Base-by-base conservation (phyloP, 2,888 invertebrate species). In the Cephus sareptanus region DNA sequence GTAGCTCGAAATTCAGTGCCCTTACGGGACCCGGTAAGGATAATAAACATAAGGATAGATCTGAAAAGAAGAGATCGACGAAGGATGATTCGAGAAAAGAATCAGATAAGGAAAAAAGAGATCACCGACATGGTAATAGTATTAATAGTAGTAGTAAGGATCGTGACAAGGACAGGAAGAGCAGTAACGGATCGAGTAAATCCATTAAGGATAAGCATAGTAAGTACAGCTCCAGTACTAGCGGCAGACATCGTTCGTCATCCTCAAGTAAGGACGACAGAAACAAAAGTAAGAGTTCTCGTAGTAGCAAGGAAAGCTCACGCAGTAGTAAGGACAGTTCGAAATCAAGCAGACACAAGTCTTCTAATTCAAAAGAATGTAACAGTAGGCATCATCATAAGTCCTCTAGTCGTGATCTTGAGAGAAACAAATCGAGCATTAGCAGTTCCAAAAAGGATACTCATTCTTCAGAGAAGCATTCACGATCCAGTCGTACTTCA, bases 131-230 rank as follows among this genome's bases (percentile, higher is more conserved):
- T 34, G 83, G 80, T 71, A 79, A 75, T 56, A 76, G 78, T 33
- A 77, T 78, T 31, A 77, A 71, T 76, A 78, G 74, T 73, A 78
- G 79, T 33, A 82, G 79, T 34, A 81, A 9, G 9, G 56, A 56
- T 23, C 56, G 82, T 68, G 83, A 82, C 31, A 86, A 84, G 76
- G 83, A 83, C 15, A 81, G 80, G 74, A 84, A 77, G 69, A 85
- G 83, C 76, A 82, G 78, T 76, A 84, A 74, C 34, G 83, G 73
- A 77, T 82, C 80, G 77, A 81, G 90, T 89, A 83, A 89, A 87
- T 82, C 91, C 86, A 89, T 91, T 87, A 82, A 88, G 87, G 87
- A 90, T 34, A 87, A 86, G 79, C 82, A 83, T 76, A 85, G 81
- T 76, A 85, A 81, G 73, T 83, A 82, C 71, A 84, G 82, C 69